Evolutionary conservation across 1,140 invertebrate genomes (phyloP).

Genomic region (Pseudomyrmex dendroicus): DNA sequence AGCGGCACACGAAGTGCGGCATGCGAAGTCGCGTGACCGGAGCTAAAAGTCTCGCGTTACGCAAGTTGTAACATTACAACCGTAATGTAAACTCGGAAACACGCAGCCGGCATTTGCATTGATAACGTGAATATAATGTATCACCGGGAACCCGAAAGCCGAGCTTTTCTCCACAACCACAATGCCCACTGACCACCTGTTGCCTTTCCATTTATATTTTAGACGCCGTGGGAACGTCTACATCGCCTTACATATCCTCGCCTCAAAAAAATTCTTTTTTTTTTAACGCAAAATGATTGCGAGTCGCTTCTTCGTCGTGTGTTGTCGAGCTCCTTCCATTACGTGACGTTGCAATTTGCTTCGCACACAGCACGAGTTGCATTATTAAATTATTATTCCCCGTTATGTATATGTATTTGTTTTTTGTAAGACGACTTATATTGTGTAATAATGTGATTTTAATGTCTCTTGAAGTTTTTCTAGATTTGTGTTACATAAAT

Average conservation of each 20-base stretch:
- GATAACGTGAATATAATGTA: constrained; percentile 84
- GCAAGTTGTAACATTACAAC: constrained; percentile 74
- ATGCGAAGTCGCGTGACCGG: constrained; percentile 73
- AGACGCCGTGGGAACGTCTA: constrained; percentile 73
- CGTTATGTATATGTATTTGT: too few relatives aligned
- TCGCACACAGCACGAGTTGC: too few relatives aligned
- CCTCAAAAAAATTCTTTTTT: constrained; percentile 36
- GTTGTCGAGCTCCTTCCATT: neutral
- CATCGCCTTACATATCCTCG: constrained; percentile 74
- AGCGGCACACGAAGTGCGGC: neutral
- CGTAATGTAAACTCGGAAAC: constrained; percentile 82
- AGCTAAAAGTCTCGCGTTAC: constrained; percentile 50
- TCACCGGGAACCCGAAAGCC: constrained; percentile 76
- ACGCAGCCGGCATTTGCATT: constrained; percentile 80
- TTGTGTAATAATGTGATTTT: too few relatives aligned
- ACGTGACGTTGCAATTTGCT: too few relatives aligned
- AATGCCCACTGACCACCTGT: constrained; percentile 84
- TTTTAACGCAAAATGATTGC: constrained; percentile 17
- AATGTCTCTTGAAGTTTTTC: too few relatives aligned
- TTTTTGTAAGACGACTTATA: too few relatives aligned
- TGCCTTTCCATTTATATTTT: constrained; percentile 84
- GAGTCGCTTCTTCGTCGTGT: constrained; percentile 20
- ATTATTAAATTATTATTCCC: too few relatives aligned
- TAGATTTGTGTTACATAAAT: too few relatives aligned
- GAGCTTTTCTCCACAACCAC: constrained; percentile 79